These are phyloP conservation scores for Osmoderma eremita DNA, from an alignment of 2,888 invertebrate species.

Conservation along the genomic window DNA sequence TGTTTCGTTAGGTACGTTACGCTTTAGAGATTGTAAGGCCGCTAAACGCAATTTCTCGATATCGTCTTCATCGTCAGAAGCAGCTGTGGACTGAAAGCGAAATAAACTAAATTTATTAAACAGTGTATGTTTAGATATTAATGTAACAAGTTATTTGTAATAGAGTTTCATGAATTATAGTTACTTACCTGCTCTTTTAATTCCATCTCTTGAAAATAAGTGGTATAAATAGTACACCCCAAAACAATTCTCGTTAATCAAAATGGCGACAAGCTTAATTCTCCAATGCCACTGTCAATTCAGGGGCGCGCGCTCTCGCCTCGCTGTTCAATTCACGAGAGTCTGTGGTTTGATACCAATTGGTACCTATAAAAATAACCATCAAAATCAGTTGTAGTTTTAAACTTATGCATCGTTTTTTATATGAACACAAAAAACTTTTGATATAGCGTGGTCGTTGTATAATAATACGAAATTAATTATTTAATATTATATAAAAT, in stretches of 20 bases:
- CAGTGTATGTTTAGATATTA: neutral
- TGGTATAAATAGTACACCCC: slow-evolving; percentile 4
- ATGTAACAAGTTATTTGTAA: neutral
- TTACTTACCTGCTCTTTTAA: slow-evolving; percentile 41
- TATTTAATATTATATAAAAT: too few relatives aligned
- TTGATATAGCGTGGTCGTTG: too few relatives aligned
- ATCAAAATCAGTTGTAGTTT: too few relatives aligned
- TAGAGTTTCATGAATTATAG: neutral
- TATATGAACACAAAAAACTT: too few relatives aligned
- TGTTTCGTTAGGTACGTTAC: slow-evolving; percentile 19
- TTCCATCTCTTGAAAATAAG: slow-evolving; percentile 36
- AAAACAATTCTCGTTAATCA: slow-evolving; percentile 35
- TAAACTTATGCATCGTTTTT: too few relatives aligned
- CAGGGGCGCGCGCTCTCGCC: slow-evolving; percentile 11
- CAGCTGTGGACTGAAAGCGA: slow-evolving; percentile 51
- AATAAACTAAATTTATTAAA: neutral
- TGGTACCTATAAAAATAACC: too few relatives aligned
- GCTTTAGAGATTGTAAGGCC: slow-evolving; percentile 61
- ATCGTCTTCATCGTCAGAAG: slow-evolving; percentile 67
- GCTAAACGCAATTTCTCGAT: slow-evolving; percentile 65
- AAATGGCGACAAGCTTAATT: slow-evolving; percentile 40
- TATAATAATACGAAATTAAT: too few relatives aligned
- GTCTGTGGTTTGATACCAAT: too few relatives aligned
- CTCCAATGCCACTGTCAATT: slow-evolving; percentile 21
- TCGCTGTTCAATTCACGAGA: neutral